Conservation (phyloP, 1,140 invertebrate species). For the Tetraneura akinire region DNA sequence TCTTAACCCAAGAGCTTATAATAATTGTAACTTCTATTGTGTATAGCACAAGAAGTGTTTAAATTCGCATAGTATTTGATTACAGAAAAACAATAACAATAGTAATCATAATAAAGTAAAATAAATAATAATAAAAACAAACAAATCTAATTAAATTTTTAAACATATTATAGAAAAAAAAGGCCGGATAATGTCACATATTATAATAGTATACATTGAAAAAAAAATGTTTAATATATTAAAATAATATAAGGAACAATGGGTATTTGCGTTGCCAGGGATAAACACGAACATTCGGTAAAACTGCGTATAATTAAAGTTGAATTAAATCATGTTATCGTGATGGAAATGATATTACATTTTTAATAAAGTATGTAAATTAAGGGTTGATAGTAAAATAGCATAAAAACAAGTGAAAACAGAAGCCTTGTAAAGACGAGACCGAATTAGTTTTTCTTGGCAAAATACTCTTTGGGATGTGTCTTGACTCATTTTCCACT, state of each 20-base stretch:
- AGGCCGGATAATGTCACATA: slow-evolving; percentile 22
- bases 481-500: slow-evolving; percentile 39
- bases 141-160: slow-evolving; percentile 24
- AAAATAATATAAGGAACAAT: not conserved
- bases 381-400: not conserved
- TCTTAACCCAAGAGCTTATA: not conserved
- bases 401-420: slow-evolving; percentile 5
- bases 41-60: not conserved
- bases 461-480: not conserved
- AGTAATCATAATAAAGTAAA: too few relatives aligned
- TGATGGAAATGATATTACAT: not conserved
- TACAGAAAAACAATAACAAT: not conserved
- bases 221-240: not conserved
- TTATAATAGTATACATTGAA: not conserved
- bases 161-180: slow-evolving; percentile 20
- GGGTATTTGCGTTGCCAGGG: not conserved
- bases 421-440: slow-evolving; percentile 15
- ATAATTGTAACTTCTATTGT: too few relatives aligned
- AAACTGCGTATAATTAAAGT: not conserved
- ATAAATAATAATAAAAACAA: not conserved
- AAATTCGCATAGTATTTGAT: not conserved
- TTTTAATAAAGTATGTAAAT: slow-evolving; percentile 36
- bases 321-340: not conserved
- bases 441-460: slow-evolving; percentile 28
- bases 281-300: not conserved